Evolutionary conservation across 2,888 invertebrate species (phyloP), one percentile per base, ranked within the genome.

Genomic region (Epsilonema sp.): DNA sequence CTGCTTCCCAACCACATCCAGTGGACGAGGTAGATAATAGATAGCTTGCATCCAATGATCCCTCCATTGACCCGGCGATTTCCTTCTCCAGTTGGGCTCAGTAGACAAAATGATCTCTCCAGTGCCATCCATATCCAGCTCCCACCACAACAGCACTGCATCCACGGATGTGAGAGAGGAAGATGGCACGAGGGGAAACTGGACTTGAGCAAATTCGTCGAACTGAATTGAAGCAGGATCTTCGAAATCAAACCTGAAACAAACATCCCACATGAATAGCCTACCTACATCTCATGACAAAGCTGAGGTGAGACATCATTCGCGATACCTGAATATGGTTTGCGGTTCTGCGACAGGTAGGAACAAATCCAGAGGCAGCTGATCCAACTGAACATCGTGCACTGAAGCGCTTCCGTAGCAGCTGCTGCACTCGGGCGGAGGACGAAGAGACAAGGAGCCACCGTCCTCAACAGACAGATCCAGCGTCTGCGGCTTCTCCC

Each of bases 1-100:
- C 8, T 77, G 67, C 3, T 72, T 74, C 54, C 71, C 66, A 16
- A 68, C 61, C 1, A 87, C 66, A 2, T 66, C 54, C 37, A 77
- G 67, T 5, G 94, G 67, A 45, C 71, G 70, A 0, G 61, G 58
- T 0, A 55, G 55, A 42, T 54, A 61, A 70, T 90, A 97, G 24
- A 89, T 75, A 0, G 84, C 89, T 70, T 97, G 94, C 86, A 97
- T 92, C 97, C 97, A 97, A 65, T 97, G 97, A 69, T 97, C 94
- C 37, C 94, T 74, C 94, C 94, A 97, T 36, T 61, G 43, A 24
- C n/a, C 3, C 5, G 22, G 5, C 21, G n/a, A 3, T 2, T 36
- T 19, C 11, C 84, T 83, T 16, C 76, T 76, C 89, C 90, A 94
- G 66, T 76, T 76, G 0, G 92, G 92, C 0, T 89, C 87, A 71